phyloP scores from a whole-genome alignment of 1,140 invertebrate genomes.

The Wasmannia auropunctata region DNA sequence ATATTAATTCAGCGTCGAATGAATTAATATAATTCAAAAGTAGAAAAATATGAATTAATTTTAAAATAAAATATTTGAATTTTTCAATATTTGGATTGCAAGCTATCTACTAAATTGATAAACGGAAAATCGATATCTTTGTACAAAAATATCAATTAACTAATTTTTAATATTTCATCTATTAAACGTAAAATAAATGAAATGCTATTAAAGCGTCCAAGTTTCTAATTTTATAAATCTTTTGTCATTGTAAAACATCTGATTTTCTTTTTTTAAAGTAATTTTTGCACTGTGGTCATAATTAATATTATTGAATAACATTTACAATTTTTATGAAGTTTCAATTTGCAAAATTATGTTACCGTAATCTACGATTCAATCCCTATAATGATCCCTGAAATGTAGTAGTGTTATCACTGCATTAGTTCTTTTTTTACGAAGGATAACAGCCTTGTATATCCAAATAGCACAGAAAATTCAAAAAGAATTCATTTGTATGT shows the following conservation, averaged over 20 bases:
- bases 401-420: too few relatives aligned
- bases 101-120: neutral
- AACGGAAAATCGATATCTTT: neutral
- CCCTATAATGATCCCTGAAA: too few relatives aligned
- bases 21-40: conserved; percentile 3
- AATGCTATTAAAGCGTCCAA: neutral
- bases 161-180: neutral
- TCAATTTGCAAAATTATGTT: neutral
- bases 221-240: neutral
- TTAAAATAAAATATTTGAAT: neutral
- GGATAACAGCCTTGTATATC: too few relatives aligned
- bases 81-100: neutral
- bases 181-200: neutral
- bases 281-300: neutral
- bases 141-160: neutral
- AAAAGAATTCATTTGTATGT: too few relatives aligned
- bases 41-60: neutral
- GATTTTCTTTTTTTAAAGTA: neutral
- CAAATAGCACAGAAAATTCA: too few relatives aligned
- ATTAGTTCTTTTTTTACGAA: too few relatives aligned
- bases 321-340: neutral
- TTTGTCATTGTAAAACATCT: neutral
- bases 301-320: neutral
- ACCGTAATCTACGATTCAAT: neutral
- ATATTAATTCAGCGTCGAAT: too few relatives aligned